Percentiles rank a stretch among this genome's conserved stretches.
Evolutionary conservation across 2,888 invertebrate species (phyloP).

Genomic region (Drosophila mercatorum): DNA sequence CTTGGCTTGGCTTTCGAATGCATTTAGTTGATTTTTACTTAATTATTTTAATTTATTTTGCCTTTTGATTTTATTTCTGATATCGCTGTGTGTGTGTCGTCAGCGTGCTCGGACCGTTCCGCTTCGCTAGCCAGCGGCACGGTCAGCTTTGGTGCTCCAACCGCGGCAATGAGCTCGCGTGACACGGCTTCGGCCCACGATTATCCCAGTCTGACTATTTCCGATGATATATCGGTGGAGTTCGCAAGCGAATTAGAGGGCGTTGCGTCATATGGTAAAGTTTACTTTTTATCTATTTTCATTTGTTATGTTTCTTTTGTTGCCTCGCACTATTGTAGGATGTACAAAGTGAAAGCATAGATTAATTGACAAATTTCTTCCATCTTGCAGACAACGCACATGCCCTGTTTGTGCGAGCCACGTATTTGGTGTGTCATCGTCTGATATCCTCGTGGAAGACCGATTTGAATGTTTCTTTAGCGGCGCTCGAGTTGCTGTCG

Average conservation of each 20-base stretch:
- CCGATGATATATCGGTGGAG: slow-evolving; percentile 85
- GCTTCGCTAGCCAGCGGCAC: slow-evolving; percentile 84
- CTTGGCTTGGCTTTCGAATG: background rate
- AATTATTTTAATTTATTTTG: slow-evolving; percentile 45
- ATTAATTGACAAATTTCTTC: background rate
- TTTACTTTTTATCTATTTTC: background rate
- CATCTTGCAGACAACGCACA: slow-evolving; percentile 90
- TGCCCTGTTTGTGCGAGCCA: slow-evolving; percentile 95
- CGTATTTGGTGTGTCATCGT: slow-evolving; percentile 96
- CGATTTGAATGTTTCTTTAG: slow-evolving; percentile 96
- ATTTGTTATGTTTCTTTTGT: background rate
- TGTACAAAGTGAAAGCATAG: too few species aligned
- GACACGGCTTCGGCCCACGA: slow-evolving; percentile 84
- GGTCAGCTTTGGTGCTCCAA: slow-evolving; percentile 83
- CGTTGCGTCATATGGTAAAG: slow-evolving; percentile 84
- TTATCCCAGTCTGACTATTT: slow-evolving; percentile 85
- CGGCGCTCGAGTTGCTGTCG: slow-evolving; percentile 95
- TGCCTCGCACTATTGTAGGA: background rate
- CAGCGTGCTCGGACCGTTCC: slow-evolving; percentile 85
- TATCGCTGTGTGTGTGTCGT: slow-evolving; percentile 31
- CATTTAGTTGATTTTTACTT: slow-evolving; percentile 29
- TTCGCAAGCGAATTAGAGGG: slow-evolving; percentile 84
- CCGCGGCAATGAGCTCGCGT: slow-evolving; percentile 81
- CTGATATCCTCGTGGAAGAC: slow-evolving; percentile 98
- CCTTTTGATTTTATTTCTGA: slow-evolving; percentile 44